Evolutionary conservation across 2,797 vertebrate genomes (phyloP).

Genomic region (Rhinophrynus dorsalis): DNA sequence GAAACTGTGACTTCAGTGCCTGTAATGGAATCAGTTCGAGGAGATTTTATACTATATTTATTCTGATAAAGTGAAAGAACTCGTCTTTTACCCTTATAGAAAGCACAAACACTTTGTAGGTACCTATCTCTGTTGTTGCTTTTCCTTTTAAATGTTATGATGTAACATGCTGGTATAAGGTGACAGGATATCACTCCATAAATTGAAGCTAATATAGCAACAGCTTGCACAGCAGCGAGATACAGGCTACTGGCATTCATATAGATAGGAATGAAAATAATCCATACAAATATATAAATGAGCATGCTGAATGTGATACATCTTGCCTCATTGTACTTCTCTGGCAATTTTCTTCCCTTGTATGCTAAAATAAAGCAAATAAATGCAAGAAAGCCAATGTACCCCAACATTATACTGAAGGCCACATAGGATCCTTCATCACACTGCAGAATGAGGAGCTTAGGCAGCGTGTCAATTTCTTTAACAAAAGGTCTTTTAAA

Average conservation of each 20-base stretch:
- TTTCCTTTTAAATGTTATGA: constrained; percentile 14
- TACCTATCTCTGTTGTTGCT: not conserved
- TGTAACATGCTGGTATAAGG: constrained; percentile 56
- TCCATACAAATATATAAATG: constrained; percentile 69
- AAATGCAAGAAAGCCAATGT: constrained; percentile 62
- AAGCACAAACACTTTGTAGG: not conserved
- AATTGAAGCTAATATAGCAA: constrained; percentile 66
- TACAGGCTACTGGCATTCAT: constrained; percentile 51
- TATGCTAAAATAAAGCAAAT: constrained; percentile 64
- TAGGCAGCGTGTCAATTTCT: not conserved
- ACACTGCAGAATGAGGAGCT: constrained; percentile 53
- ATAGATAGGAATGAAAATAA: constrained; percentile 67
- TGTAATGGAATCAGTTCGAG: not conserved
- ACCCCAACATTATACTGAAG: constrained; percentile 63
- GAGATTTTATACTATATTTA: not conserved
- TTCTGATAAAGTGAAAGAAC: not conserved
- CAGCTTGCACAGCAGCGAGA: constrained; percentile 56
- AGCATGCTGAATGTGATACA: constrained; percentile 72
- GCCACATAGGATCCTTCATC: constrained; percentile 53
- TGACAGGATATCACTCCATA: constrained; percentile 69
- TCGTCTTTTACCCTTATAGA: not conserved
- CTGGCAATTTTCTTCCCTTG: constrained; percentile 59
- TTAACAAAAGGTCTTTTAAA: constrained; percentile 52
- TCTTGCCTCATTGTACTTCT: constrained; percentile 30
- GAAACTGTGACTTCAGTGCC: not conserved